phyloP scores from a whole-genome alignment of 2,888 invertebrate genomes.

The Macaria liturata region DNA sequence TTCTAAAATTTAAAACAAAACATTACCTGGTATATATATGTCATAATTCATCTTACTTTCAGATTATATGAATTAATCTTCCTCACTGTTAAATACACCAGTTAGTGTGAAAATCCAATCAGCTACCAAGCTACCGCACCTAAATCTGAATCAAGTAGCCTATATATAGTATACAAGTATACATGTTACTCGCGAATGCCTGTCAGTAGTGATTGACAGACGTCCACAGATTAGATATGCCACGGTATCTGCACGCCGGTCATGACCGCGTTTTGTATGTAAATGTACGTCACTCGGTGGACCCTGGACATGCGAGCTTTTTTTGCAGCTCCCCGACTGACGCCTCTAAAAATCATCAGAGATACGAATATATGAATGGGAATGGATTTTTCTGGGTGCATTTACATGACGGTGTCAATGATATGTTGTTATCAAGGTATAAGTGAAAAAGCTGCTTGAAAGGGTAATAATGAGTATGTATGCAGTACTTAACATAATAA shows the following conservation, averaged over 20 bases:
- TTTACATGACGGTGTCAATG: too few species aligned
- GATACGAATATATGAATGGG: conserved; percentile 46
- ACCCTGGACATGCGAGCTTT: conserved; percentile 43
- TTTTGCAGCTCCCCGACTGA: conserved; percentile 48
- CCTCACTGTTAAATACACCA: too few species aligned
- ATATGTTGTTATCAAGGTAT: too few species aligned
- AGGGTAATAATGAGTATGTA: too few species aligned
- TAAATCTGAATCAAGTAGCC: conserved; percentile 32
- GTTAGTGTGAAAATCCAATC: too few species aligned
- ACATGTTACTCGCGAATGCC: conserved; percentile 59
- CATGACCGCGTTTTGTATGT: conserved; percentile 74
- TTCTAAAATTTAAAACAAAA: too few species aligned
- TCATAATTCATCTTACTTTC: too few species aligned
- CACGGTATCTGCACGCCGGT: conserved; percentile 65
- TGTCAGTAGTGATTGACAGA: conserved; percentile 68
- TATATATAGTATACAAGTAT: conserved; percentile 30
- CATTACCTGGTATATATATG: too few species aligned
- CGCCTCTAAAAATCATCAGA: conserved; percentile 55
- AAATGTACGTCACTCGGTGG: conserved; percentile 54
- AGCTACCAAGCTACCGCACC: too few species aligned
- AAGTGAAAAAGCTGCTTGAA: too few species aligned
- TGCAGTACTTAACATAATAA: too few species aligned
- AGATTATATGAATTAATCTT: too few species aligned
- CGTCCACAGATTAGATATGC: conserved; percentile 74
- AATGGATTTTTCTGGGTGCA: conserved; percentile 4